Base-by-base conservation (phyloP, 2,888 invertebrate genomes). In the Drosophila nigricruria region DNA sequence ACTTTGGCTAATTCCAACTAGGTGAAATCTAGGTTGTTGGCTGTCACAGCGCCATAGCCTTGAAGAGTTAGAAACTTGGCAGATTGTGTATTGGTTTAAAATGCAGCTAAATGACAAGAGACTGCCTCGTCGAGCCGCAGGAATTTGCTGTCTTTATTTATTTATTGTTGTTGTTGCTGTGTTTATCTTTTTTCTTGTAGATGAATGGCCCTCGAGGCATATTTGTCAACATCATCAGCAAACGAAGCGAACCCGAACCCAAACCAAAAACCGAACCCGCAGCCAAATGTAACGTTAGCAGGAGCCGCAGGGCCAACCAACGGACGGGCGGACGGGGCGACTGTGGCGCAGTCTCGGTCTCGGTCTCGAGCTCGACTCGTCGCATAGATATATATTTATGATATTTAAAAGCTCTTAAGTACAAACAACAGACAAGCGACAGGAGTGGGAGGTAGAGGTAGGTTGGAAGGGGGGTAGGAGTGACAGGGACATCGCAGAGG, bases 201-300 rank as follows among this genome's bases (percentile, higher is more conserved):
- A 71, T 85, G 79, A 85, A 78, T 81, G 78, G 77, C 86, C 91
- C 73, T 86, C 73, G 62, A 84, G 89, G 82, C 84, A 80, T 88
- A 92, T 90, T 92, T 92, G 92, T 91, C 92, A 91, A 84, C 85
- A 89, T 90, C 90, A 87, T 89, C 82, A 84, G 36, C 77, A 68
- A 70, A 69, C 75, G 65, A 62, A 64, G 47, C 73, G n/a, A 43
- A 40, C 73, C 64, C 58, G 34, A 25, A 43, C 23, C 34, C 36
- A 60, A n/a, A 32, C 16, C 40, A 32, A 23, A 23, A 43, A 52
- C 72, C 61, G 43, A 70, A 71, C 79, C 79, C 74, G 74, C 73
- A 73, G 79, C 66, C 60, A 74, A 75, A 76, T 64, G 76, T 72
- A 66, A 62, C 57, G 71, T 59, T 52, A 60, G 70, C 70, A 70